Evolutionary conservation across 1,140 invertebrate species (phyloP), one percentile per base, ranked within the genome.

Genomic region (Tyrophagus putrescentiae): DNA sequence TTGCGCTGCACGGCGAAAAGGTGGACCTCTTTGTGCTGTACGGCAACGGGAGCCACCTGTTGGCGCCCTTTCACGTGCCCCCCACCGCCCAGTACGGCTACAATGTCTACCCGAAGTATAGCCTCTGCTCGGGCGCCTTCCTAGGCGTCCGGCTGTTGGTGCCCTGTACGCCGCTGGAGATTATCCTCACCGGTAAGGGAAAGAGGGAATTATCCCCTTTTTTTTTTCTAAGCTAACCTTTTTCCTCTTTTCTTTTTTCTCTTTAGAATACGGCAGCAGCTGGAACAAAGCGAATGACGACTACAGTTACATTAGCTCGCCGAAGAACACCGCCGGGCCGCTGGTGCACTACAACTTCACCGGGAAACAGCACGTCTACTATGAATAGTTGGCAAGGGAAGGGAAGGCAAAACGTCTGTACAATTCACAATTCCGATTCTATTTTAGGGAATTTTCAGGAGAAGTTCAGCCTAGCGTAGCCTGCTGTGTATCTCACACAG

Each of bases 91-190:
- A n/a, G 25, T 59, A 44, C 65, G 61, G 16, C 64, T 78, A 77
- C 61, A 79, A 78, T 64, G 67, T 72, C 18, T 78, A 79, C 67
- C 75, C 76, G 39, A 71, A 69, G 25, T 79, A 79, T 67, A 69
- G 68, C 3, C 62, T 78, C 11, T 78, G 77, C 66, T 79, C 77
- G 75, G 78, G 76, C 5, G 68, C 74, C 36, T 76, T 79, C 58
- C 64, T 76, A 5, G 72, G 71, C 6, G 45, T 78, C n/a, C 72
- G 73, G 65, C 70, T 79, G 4, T 68, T 75, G 36, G 72, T 79
- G 28, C 78, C 78, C 18, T 79, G 78, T 67, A 71, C 77, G 42
- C 72, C 77, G 7, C 62, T 72, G 50, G 61, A 68, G 25, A 78
- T 78, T 60, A 73, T 79, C 39, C 61, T 69, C 42, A 73, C 77